These are phyloP conservation scores for Drosophila nannoptera DNA, from an alignment of 1,140 invertebrate species.

Conservation along the genomic window DNA sequence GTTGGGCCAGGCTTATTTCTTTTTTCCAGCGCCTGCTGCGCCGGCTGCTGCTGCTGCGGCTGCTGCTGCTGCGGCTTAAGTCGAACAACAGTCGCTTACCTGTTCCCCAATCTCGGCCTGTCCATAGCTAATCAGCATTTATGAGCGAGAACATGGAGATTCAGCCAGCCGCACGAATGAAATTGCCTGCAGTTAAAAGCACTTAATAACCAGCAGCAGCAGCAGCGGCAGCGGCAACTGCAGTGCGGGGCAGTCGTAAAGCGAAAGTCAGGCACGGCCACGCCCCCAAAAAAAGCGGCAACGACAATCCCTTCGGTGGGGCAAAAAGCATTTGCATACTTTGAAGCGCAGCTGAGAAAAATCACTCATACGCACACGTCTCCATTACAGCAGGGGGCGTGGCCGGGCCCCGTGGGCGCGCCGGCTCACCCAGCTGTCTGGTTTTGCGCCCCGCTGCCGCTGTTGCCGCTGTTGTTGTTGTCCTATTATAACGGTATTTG, in stretches of 20 bases:
- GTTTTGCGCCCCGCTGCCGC: constrained; percentile 27
- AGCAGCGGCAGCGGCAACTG: constrained; percentile 13
- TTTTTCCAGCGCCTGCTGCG: constrained; percentile 49
- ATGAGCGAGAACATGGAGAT: constrained; percentile 51
- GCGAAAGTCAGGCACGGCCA: constrained; percentile 57
- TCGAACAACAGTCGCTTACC: constrained; percentile 15
- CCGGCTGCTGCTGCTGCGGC: constrained; percentile 27
- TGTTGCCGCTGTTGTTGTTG: constrained; percentile 41
- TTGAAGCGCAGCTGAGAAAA: constrained; percentile 69
- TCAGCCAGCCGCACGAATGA: constrained; percentile 63
- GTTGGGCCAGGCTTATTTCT: constrained; percentile 27
- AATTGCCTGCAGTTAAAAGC: constrained; percentile 77
- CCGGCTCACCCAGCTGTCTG: constrained; percentile 58
- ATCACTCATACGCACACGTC: constrained; percentile 73
- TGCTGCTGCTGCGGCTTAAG: not conserved
- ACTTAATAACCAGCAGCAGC: constrained; percentile 48
- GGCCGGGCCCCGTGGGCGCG: constrained; percentile 50
- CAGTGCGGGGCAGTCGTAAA: constrained; percentile 51
- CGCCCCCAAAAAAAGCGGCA: constrained; percentile 36
- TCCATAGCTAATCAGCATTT: constrained; percentile 54
- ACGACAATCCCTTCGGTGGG: constrained; percentile 29
- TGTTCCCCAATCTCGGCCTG: constrained; percentile 27
- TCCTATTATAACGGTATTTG: constrained; percentile 78
- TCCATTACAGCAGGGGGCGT: constrained; percentile 52
- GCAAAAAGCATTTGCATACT: constrained; percentile 70